Base-by-base conservation (phyloP, 2,113 vertebrate species). In the Mesocricetus auratus region DNA sequence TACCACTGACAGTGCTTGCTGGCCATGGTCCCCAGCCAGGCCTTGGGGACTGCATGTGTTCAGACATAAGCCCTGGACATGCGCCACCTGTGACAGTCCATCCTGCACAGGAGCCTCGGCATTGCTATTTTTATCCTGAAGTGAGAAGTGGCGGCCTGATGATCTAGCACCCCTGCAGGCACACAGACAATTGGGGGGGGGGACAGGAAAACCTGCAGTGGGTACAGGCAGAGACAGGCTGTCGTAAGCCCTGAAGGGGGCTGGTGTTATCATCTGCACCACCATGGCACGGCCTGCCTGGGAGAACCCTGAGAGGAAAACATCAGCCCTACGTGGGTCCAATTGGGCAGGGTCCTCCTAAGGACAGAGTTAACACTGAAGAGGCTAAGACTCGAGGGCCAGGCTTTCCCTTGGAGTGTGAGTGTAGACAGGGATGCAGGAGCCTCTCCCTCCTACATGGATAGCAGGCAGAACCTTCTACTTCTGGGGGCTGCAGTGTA, bases 111-210 rank as follows among this genome's bases (percentile, higher is more conserved):
- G 90, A 86, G 45, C 68, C 45, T 60, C 12, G 6, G 15, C n/a
- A 36, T 7, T 68, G 90, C 93, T 93, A 90, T 93, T 97, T 93
- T 97, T 83, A 92, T 69, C 62, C 86, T 31, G 11, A 58, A 64
- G 87, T 79, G 90, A 79, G 53, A 98, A 96, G 96, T 45, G 47
- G 73, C 31, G 36, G 50, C 53, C 36, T 86, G 82, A 73, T 68
- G 82, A 97, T 26, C 53, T 45, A 83, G 90, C 42, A 62, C 82
- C 36, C 50, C 91, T 93, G 81, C 36, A 68, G 94, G 91, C 62
- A 60, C 81, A 2, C 86, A 82, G 75, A n/a, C 39, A 86, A 86
- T 87, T 73, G 50, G 74, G 66, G n/a, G 36, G 47, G 58, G 15
- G 5, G 0, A 17, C 75, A 42, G 69, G 1, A 0, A 86, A 86